phyloP scores from a whole-genome alignment of 2,888 invertebrate species.

The Tolmerus cingulatus region DNA sequence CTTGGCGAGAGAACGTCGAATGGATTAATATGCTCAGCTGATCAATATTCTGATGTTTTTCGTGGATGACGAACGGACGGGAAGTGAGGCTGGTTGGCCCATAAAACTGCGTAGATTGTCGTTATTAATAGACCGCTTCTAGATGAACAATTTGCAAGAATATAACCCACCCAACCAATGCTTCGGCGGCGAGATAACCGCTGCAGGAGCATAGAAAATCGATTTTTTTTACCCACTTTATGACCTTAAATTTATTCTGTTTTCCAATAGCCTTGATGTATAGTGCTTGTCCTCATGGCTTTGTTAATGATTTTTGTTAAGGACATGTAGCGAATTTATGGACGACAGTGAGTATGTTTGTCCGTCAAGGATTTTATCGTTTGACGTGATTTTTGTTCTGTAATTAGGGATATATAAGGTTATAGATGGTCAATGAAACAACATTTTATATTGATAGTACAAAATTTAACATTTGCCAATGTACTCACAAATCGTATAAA shows the following conservation, averaged over 20 bases:
- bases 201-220: background rate
- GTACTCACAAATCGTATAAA: background rate
- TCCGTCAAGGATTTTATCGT: background rate
- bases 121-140: constrained; percentile 12
- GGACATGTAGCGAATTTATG: background rate
- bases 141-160: constrained; percentile 7
- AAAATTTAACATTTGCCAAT: background rate
- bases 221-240: background rate
- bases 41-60: background rate
- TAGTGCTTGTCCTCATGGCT: background rate
- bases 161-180: background rate
- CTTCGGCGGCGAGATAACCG: background rate
- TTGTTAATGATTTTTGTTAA: background rate
- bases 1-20: background rate
- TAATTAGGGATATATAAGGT: background rate
- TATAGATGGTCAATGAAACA: background rate
- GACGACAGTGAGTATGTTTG: background rate
- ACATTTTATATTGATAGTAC: background rate
- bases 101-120: constrained; percentile 2
- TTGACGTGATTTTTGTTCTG: background rate
- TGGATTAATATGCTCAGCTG: background rate
- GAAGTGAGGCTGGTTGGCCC: background rate
- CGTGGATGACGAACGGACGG: background rate
- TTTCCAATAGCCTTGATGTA: background rate
- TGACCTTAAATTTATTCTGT: background rate